phyloP scores from a whole-genome alignment of 2,888 invertebrate genomes.

The Idaea dimidiata region DNA sequence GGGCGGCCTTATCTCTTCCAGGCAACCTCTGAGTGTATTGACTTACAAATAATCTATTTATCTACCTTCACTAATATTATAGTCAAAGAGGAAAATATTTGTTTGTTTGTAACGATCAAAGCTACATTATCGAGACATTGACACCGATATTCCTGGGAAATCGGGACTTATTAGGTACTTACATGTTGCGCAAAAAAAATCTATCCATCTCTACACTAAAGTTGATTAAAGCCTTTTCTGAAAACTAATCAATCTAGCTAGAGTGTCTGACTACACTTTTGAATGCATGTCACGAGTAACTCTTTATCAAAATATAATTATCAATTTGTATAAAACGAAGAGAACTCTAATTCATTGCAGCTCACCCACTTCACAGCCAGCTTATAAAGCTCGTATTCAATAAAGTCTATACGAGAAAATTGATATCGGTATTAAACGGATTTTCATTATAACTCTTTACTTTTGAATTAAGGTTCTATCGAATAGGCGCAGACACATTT shows the following conservation, averaged over 20 bases:
- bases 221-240: background rate
- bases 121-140: no score
- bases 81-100: no score
- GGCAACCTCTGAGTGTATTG: no score
- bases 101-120: no score
- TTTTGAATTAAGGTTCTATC: conserved; percentile 3
- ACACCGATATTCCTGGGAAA: no score
- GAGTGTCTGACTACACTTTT: background rate
- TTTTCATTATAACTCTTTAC: conserved; percentile 14
- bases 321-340: conserved; percentile 11
- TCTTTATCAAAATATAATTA: conserved; percentile 9
- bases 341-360: conserved; percentile 13
- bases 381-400: conserved; percentile 13
- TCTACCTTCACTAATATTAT: no score
- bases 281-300: background rate
- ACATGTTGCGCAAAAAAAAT: background rate
- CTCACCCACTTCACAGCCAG: conserved; percentile 13
- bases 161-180: background rate
- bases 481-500: background rate
- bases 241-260: background rate
- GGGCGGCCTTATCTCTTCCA: no score
- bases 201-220: background rate
- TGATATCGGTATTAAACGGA: conserved; percentile 16
- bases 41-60: no score
- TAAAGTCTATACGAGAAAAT: conserved; percentile 14